phyloP scores from a whole-genome alignment of 2,113 vertebrate genomes.

The Campylorhamphus procurvoides region DNA sequence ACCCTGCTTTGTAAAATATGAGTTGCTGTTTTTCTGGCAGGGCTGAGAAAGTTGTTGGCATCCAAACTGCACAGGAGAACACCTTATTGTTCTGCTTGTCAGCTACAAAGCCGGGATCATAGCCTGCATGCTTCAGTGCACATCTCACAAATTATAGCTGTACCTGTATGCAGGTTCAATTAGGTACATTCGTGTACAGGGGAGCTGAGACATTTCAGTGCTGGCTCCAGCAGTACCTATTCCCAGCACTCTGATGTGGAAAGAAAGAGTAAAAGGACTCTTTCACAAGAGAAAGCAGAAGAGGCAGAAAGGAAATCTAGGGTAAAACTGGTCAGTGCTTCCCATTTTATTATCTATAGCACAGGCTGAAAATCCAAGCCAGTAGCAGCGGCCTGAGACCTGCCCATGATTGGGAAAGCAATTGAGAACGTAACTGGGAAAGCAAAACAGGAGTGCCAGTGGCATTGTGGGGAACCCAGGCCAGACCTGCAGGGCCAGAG shows the following conservation, averaged over 20 bases:
- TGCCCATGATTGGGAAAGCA: too few species aligned
- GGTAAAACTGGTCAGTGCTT: background rate
- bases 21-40: background rate
- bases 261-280: background rate
- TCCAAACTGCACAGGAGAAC: background rate
- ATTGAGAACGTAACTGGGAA: background rate
- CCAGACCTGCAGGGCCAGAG: background rate
- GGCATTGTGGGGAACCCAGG: fast-evolving
- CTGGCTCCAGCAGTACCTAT: background rate
- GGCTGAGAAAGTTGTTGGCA: background rate
- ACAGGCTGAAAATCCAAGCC: background rate
- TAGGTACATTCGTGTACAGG: background rate
- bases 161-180: background rate
- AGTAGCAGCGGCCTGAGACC: background rate
- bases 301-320: background rate
- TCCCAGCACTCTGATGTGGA: background rate
- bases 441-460: background rate
- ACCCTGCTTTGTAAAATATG: background rate
- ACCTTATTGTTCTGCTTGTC: slow-evolving; percentile 36
- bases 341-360: background rate
- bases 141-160: slow-evolving; percentile 40
- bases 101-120: background rate
- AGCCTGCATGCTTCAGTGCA: background rate
- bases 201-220: background rate
- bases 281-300: background rate